A percentile compares a stretch with the other conserved stretches of the same genome.
These are phyloP conservation scores for Carlito syrichta DNA, from an alignment of 2,113 vertebrate genomes.

Conservation along the genomic window DNA sequence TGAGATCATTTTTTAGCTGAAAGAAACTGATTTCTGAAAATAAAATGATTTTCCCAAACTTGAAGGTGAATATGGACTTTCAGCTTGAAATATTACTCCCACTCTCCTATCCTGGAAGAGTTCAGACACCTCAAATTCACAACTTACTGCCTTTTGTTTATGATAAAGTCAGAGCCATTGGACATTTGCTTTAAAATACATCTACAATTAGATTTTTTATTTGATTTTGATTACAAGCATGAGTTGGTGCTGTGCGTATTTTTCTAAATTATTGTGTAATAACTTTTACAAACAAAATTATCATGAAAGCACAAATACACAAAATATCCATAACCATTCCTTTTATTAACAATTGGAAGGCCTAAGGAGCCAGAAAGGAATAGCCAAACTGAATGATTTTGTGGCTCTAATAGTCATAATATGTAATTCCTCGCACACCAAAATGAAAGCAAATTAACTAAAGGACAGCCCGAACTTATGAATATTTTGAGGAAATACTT, in stretches of 20 bases:
- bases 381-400: not conserved
- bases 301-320: not conserved
- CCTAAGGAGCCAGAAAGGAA: not conserved
- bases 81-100: not conserved
- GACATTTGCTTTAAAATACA: not conserved
- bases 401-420: not conserved
- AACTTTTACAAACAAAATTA: not conserved
- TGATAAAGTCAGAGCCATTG: not conserved
- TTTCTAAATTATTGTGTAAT: not conserved
- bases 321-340: not conserved
- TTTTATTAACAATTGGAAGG: not conserved
- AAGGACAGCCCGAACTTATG: not conserved
- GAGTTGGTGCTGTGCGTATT: not conserved
- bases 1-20: not conserved
- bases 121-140: not conserved
- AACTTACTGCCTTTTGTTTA: not conserved
- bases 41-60: not conserved
- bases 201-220: not conserved
- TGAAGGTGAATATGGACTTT: not conserved
- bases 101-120: not conserved
- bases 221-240: not conserved
- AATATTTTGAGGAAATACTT: not conserved
- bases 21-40: constrained; percentile 23
- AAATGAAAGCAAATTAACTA: not conserved
- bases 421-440: not conserved